Evolutionary conservation across 2,888 invertebrate genomes (phyloP), one percentile per base, ranked within the genome.

Genomic region (Crossocerus cetratus): DNA sequence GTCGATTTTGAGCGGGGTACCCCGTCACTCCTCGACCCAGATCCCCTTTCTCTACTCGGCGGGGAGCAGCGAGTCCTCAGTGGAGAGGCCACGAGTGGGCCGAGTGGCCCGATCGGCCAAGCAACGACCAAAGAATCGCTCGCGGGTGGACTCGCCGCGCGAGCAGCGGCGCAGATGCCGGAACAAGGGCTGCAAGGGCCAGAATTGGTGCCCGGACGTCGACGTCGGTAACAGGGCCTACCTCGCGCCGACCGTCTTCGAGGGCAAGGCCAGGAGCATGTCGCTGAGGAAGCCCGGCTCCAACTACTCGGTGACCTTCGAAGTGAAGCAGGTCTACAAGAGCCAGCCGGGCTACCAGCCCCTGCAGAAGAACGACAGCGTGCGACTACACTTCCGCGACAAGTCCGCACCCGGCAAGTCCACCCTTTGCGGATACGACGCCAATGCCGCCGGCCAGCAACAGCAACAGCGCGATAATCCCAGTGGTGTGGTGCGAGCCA

Each of bases 221-320:
- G 94, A 94, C 91, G 92, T 94, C 69, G 92, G 93, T 60, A 93
- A 93, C 84, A 91, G 94, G 83, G 94, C 94, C 21, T 94, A 91
- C 88, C 91, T 92, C 76, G 94, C 94, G 76, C 93, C 93, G 78
- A 93, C 93, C 65, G 93, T 94, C 59, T 93, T 94, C 88, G 92
- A 92, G 88, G 94, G 94, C 73, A 93, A 93, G 86, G 94, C 93
- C 70, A 91, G 93, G 77, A 94, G 94, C 79, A 93, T 93, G 92
- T 91, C 92, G 65, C 90, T 92, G 81, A 91, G 93, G 61, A 91
- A 92, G 61, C 90, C 91, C 66, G 90, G 89, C 69, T 91, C 91
- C 56, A 93, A 93, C 84, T 94, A 94, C 90, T 93, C 93, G 76
- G 94, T 93, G 80, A 93, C 94, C 72, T 94, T 94, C 89, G 93